Percentiles rank a stretch among this genome's conserved stretches.
These are phyloP conservation scores for Augiades crinisus DNA, from an alignment of 2,888 invertebrate species.

Conservation along the genomic window DNA sequence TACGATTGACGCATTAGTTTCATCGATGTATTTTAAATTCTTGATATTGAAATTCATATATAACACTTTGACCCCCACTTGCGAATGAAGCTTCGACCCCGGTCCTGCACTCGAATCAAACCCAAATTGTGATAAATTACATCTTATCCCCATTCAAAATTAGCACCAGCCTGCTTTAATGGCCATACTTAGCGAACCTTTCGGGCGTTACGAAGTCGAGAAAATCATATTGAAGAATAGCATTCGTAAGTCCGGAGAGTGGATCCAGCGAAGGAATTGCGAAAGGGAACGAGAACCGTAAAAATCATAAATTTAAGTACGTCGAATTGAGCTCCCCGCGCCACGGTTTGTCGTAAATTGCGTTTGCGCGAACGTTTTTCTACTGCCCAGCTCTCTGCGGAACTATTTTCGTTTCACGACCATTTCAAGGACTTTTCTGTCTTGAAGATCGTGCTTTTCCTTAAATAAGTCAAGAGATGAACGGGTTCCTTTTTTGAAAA, in stretches of 20 bases:
- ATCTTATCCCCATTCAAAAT: slow-evolving; percentile 55
- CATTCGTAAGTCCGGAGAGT: neutral
- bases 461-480: neutral
- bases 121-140: slow-evolving; percentile 75
- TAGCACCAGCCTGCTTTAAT: slow-evolving; percentile 68
- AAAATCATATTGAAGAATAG: slow-evolving; percentile 39
- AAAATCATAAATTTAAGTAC: slow-evolving; percentile 19
- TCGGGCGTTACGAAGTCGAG: slow-evolving; percentile 42
- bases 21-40: neutral
- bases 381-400: slow-evolving; percentile 5
- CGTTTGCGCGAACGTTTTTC: slow-evolving; percentile 12
- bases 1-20: too few species aligned
- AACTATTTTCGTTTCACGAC: neutral
- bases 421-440: slow-evolving; percentile 5
- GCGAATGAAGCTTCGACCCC: slow-evolving; percentile 16
- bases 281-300: slow-evolving; percentile 5
- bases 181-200: slow-evolving; percentile 58
- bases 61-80: slow-evolving; percentile 30
- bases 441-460: neutral
- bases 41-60: neutral
- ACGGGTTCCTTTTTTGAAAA: neutral
- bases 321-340: slow-evolving; percentile 6
- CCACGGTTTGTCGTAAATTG: slow-evolving; percentile 11
- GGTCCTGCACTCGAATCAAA: slow-evolving; percentile 39
- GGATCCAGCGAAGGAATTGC: slow-evolving; percentile 1